Evolutionary conservation across 92 coral and sea anemone species (phyloP), one percentile per base, ranked within the genome.

Genomic region (Anthopleura xanthogrammica): DNA sequence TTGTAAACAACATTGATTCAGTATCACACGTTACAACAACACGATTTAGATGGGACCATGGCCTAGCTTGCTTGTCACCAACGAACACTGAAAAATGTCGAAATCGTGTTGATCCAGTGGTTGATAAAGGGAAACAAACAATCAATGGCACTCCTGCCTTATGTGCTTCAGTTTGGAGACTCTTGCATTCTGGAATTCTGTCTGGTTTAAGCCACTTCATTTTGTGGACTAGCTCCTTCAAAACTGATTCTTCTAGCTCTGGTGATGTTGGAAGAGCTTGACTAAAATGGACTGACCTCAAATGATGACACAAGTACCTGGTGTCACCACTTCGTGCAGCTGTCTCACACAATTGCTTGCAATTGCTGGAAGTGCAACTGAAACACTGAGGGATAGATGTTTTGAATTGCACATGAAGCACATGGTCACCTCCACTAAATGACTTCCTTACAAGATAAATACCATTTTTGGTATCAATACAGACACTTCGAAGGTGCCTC

Each of bases 111-210:
- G 86, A 83, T n/a, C 74, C 56, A 17, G 42, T 48, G 11, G 42
- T 77, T 16, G 62, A 77, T 39, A 76, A 70, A 24, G 12, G 40
- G n/a, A 7, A 84, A 55, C 79, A 72, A 5, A 74, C 87, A 62
- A 84, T 84, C n/a, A 84, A 43, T 16, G 87, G 87, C 39, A 80
- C 42, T 64, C 78, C 72, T 16, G 77, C 82, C 36, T 60, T 12
- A 0, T 19, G 40, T 29, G 87, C 87, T 20, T 40, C 79, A 10
- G 2, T 19, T 52, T 84, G 75, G 2, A 84, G 79, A 1, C 17
- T n/a, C 11, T 55, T 78, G 87, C 87, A 84, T 64, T 84, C 87
- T 5, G 60, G 22, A 55, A 52, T 57, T 77, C 87, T 77, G 7
- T 52, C 79, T 12, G 75, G 54, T 60, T 83, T 83, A 17, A 83